Evolutionary conservation across 2,113 vertebrate genomes (phyloP).

Genomic region (Pygoscelis adeliae): DNA sequence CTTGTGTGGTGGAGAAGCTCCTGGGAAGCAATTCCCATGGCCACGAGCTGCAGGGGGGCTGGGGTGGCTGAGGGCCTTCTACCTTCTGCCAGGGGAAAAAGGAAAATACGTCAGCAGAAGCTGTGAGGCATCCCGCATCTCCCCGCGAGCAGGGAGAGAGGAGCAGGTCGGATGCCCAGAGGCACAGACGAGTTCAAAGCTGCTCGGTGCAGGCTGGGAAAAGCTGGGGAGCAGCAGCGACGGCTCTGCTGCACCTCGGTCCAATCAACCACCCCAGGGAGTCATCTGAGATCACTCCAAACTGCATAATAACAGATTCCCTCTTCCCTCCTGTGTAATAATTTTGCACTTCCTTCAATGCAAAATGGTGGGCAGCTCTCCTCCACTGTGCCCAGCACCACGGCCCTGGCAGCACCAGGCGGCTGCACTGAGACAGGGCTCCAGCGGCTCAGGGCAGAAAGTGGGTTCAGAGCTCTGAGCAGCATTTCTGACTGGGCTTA

Average conservation of each 20-base stretch:
- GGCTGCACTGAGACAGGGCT: background rate
- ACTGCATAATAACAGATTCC: no score
- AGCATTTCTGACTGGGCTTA: rapidly evolving
- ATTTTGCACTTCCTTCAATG: background rate
- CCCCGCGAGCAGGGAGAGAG: rapidly evolving
- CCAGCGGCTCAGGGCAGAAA: background rate
- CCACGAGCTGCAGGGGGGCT: background rate
- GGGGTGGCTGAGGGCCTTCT: background rate
- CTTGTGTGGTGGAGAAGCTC: background rate
- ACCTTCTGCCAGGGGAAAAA: background rate
- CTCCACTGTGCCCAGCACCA: rapidly evolving
- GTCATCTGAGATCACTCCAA: background rate
- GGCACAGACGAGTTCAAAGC: background rate
- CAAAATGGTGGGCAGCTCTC: background rate
- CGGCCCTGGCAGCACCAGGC: background rate
- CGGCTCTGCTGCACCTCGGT: background rate
- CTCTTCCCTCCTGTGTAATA: background rate
- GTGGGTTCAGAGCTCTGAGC: background rate
- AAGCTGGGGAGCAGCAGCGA: background rate
- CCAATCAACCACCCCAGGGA: background rate
- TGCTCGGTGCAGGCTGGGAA: background rate
- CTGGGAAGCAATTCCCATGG: background rate
- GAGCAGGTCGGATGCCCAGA: background rate
- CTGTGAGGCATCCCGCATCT: background rate
- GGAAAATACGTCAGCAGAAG: background rate